These are phyloP conservation scores for Caloenas nicobarica DNA, from an alignment of 2,113 vertebrate species.

Conservation along the genomic window DNA sequence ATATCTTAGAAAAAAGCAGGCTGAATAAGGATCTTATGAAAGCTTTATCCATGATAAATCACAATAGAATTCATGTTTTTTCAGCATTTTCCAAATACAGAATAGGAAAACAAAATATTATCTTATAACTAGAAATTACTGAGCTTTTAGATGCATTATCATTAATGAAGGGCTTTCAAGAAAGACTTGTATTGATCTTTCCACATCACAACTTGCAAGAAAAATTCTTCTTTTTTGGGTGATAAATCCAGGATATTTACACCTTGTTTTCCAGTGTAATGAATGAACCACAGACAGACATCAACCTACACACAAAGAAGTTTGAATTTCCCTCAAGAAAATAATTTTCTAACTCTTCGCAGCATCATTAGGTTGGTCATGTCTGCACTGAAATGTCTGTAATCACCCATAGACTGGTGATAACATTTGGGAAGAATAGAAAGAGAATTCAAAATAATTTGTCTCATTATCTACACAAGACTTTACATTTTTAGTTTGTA, in stretches of 20 bases:
- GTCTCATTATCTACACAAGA: not conserved
- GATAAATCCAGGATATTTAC: not conserved
- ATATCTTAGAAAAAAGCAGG: not conserved
- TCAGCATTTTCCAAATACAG: not conserved
- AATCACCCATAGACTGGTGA: not conserved
- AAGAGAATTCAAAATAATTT: not conserved
- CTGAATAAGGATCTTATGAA: not conserved
- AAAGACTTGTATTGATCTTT: not conserved
- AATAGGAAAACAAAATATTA: not conserved
- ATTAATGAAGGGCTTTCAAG: not conserved
- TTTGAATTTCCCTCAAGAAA: not conserved
- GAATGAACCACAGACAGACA: not conserved
- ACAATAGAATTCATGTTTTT: not conserved
- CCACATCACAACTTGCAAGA: not conserved
- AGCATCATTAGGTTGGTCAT: not conserved
- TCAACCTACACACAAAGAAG: not conserved
- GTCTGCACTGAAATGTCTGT: not conserved
- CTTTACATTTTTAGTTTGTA: not conserved
- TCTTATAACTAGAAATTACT: not conserved
- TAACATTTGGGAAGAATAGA: not conserved
- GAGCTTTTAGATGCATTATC: not conserved
- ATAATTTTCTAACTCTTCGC: not conserved
- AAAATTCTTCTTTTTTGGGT: not conserved
- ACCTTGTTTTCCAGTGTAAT: not conserved
- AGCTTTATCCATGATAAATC: not conserved